Conservation (phyloP, 2,888 invertebrate genomes). For the Aphodius granarius region DNA sequence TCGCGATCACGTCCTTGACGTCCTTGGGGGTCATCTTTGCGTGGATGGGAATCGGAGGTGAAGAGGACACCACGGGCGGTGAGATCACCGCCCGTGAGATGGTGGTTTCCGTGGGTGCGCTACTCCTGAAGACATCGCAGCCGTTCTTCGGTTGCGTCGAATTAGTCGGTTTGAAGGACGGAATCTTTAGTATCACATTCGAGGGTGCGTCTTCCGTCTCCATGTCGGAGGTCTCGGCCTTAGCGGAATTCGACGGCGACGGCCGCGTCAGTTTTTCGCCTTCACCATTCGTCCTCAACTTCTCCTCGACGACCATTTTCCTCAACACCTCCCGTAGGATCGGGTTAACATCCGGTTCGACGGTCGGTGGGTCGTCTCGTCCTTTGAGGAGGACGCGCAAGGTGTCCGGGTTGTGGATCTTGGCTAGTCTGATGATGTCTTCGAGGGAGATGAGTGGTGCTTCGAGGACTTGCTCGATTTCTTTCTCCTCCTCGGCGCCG, state of each 20-base stretch:
- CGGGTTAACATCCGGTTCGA: constrained; percentile 49
- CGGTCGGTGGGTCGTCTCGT: constrained; percentile 44
- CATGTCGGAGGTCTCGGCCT: constrained; percentile 50
- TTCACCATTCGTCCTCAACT: constrained; percentile 50
- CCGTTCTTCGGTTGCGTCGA: constrained; percentile 23
- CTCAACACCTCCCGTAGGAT: constrained; percentile 60
- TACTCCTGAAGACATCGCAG: constrained; percentile 28
- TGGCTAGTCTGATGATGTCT: constrained; percentile 61
- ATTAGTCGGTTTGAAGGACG: constrained; percentile 78
- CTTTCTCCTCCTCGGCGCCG: constrained; percentile 63
- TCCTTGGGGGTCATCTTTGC: constrained; percentile 70
- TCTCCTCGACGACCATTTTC: constrained; percentile 60
- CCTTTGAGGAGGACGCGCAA: constrained; percentile 47
- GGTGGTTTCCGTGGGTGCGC: constrained; percentile 36
- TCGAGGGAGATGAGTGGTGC: constrained; percentile 61
- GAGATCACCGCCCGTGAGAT: constrained; percentile 49
- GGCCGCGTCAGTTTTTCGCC: constrained; percentile 46
- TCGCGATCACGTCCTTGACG: constrained; percentile 90
- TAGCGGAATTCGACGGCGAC: constrained; percentile 53
- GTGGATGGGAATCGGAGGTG: constrained; percentile 57
- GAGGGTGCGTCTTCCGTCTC: constrained; percentile 61
- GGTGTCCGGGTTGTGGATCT: constrained; percentile 57
- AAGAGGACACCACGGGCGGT: constrained; percentile 60
- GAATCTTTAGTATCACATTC: constrained; percentile 87
- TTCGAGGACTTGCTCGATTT: constrained; percentile 61